A percentile compares a stretch with the other conserved stretches of the same genome.
These are phyloP conservation scores for Chrysopilus asiliformis DNA, from an alignment of 2,888 invertebrate genomes.

Conservation along the genomic window DNA sequence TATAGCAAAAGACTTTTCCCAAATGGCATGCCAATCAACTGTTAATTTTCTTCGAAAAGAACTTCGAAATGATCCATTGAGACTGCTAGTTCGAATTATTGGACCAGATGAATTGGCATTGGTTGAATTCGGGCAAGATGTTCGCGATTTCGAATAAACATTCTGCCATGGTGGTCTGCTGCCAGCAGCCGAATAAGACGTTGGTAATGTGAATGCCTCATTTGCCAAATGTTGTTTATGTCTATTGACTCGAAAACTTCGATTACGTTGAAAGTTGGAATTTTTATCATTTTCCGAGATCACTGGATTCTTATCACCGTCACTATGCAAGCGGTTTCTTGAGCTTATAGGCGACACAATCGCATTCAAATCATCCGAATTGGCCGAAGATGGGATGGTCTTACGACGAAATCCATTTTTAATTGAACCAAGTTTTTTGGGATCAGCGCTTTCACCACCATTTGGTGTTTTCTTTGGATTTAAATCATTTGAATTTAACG, in stretches of 20 bases:
- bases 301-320: constrained; percentile 18
- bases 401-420: background rate
- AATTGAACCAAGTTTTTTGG: background rate
- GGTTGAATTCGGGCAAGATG: background rate
- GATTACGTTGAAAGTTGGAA: constrained; percentile 17
- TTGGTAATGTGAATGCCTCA: too few species aligned
- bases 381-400: constrained; percentile 1
- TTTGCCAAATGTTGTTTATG: too few species aligned
- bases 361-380: background rate
- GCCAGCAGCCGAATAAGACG: background rate
- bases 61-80: constrained; percentile 21
- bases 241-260: constrained; percentile 18
- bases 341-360: background rate
- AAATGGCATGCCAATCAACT: constrained; percentile 28
- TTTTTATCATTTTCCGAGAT: constrained; percentile 11
- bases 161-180: constrained; percentile 19
- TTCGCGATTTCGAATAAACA: constrained; percentile 17
- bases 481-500: constrained; percentile 21
- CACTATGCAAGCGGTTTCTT: constrained; percentile 20
- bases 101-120: constrained; percentile 4
- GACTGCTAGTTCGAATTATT: constrained; percentile 14
- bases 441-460: background rate
- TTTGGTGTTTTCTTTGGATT: constrained; percentile 5
- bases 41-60: constrained; percentile 29
- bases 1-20: constrained; percentile 28